A percentile compares a stretch with the other conserved stretches of the same genome.
These are phyloP conservation scores for Acanthosepion lycidas DNA, from an alignment of 2,888 invertebrate species.

Conservation along the genomic window DNA sequence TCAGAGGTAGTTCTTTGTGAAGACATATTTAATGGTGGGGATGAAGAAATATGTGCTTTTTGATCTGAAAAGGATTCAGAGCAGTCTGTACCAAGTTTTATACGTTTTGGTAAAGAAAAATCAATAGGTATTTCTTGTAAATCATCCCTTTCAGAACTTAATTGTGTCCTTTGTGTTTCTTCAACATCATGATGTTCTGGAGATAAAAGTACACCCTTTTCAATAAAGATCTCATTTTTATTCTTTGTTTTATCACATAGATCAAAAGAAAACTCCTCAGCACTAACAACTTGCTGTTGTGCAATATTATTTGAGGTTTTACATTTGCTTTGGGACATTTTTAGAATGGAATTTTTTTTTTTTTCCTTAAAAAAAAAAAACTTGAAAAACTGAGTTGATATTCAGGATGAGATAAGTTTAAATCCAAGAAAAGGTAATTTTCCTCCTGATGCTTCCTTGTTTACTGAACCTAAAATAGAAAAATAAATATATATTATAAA, in stretches of 20 bases:
- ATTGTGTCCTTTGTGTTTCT: neutral
- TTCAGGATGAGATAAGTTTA: neutral
- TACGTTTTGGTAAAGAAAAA: conserved; percentile 61
- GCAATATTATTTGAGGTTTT: neutral
- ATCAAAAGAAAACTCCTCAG: neutral
- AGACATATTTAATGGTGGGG: neutral
- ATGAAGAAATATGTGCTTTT: conserved; percentile 53
- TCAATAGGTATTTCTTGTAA: conserved; percentile 61
- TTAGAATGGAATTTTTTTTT: neutral
- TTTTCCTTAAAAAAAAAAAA: neutral
- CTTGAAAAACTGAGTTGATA: neutral
- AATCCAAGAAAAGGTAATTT: neutral
- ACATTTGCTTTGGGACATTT: neutral
- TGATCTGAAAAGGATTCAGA: conserved; percentile 45
- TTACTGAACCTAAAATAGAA: neutral
- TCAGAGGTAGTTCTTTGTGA: neutral
- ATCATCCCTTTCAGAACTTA: neutral
- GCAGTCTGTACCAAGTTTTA: conserved; percentile 48
- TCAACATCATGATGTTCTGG: neutral
- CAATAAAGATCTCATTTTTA: neutral
- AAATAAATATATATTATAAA: neutral
- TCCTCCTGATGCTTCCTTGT: neutral
- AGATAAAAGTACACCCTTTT: neutral
- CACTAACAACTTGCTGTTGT: neutral
- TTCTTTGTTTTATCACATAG: neutral